Percentiles rank a stretch among this genome's conserved stretches.
Conservation (phyloP, 2,113 vertebrate genomes). For the cattle (Bos taurus) region ARS-UCD2.0 NC_037346.1:58027501-58028000, state of each 20-base stretch:
- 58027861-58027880: neutral
- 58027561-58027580: neutral
- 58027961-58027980: neutral
- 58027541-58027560: neutral
- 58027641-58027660: neutral
- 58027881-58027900: neutral
- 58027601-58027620: neutral
- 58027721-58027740: neutral
- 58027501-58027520: neutral
- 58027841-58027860: neutral
- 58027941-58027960: neutral
- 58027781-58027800: neutral
- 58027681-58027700: neutral
- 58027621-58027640: neutral
- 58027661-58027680: neutral
- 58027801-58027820: neutral
- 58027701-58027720: neutral
- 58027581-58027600: fast-evolving
- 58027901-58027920: neutral
- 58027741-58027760: neutral
- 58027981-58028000: neutral
- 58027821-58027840: fast-evolving
- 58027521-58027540: neutral
- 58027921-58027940: neutral
- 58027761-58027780: neutral